Evolutionary conservation across 1,140 invertebrate genomes (phyloP), one percentile per base, ranked within the genome.

Genomic region (Nebria ingens): DNA sequence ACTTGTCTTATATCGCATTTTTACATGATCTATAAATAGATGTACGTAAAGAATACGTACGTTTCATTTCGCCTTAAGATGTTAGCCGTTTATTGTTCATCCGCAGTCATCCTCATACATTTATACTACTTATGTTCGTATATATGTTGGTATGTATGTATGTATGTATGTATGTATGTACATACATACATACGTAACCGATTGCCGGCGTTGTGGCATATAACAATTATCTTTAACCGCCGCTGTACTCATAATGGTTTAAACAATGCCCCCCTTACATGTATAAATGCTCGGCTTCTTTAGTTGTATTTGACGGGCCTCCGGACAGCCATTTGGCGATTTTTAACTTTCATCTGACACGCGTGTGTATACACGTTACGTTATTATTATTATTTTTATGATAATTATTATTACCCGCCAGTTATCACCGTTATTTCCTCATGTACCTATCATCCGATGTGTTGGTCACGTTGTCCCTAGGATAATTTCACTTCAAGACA

Each of bases 241-340:
- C 17, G 40, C 15, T 45, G 9, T 45, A 45, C 40, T 12, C 40
- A 45, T 45, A 45, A 45, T 45, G 40, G 40, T 45, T 45, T 45
- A 45, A 45, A 45, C 40, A 45, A 45, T 45, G 40, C 6, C 40
- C 6, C 40, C 15, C 40, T 45, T 45, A 45, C 40, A 45, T 45
- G 40, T 17, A 45, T 45, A 17, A 45, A 45, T 17, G 40, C 15
- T 45, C 40, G 6, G 17, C 40, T 45, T 45, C 4, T 17, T 6
- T 45, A 4, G 17, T 45, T 45, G 9, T 45, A 45, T 45, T 45
- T 45, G 6, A 45, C 40, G 40, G 17, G 40, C 40, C 40, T 45
- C 40, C 17, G 6, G 40, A 45, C 40, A 17, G 15, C 40, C 40
- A 45, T 45, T 45, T 45, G 6, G 17, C 15, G 9, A 45, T 45